A percentile compares a stretch with the other conserved stretches of the same genome.
phyloP scores from a whole-genome alignment of 2,888 invertebrate genomes.

The Autographa gamma region DNA sequence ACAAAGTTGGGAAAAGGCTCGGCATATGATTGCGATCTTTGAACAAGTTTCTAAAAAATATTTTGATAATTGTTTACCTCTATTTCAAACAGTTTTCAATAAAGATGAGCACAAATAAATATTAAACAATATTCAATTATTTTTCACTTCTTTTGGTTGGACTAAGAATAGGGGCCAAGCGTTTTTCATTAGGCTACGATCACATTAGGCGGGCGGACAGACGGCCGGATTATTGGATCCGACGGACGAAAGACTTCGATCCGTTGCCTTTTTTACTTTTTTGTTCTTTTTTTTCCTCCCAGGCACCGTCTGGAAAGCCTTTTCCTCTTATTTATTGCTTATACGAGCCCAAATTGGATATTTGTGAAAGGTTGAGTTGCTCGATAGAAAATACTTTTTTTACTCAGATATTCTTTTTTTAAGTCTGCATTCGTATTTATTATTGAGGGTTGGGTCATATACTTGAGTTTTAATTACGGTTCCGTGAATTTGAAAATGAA shows the following conservation, averaged over 20 bases:
- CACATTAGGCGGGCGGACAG: constrained; percentile 88
- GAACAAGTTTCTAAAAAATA: too few relatives aligned
- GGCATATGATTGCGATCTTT: too few relatives aligned
- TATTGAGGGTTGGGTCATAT: constrained; percentile 22
- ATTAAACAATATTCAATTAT: too few relatives aligned
- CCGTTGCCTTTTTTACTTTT: constrained; percentile 82
- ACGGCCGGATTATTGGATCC: constrained; percentile 88
- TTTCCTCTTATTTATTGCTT: constrained; percentile 89
- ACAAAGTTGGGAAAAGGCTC: too few relatives aligned
- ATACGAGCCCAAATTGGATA: constrained; percentile 88
- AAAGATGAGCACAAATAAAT: too few relatives aligned
- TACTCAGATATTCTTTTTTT: constrained; percentile 55
- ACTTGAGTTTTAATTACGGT: constrained; percentile 9
- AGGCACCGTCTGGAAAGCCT: constrained; percentile 86
- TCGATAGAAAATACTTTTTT: constrained; percentile 78
- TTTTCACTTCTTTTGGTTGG: too few relatives aligned
- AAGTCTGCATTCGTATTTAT: constrained; percentile 48
- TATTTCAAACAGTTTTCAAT: too few relatives aligned
- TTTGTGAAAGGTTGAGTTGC: constrained; percentile 85
- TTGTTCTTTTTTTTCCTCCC: constrained; percentile 71
- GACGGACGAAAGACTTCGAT: constrained; percentile 88
- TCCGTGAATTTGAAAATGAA: background rate
- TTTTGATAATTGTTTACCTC: too few relatives aligned
- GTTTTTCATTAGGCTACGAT: constrained; percentile 89
- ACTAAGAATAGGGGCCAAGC: constrained; percentile 71